phyloP scores from a whole-genome alignment of 1,140 invertebrate genomes.

The Polyergus mexicanus region DNA sequence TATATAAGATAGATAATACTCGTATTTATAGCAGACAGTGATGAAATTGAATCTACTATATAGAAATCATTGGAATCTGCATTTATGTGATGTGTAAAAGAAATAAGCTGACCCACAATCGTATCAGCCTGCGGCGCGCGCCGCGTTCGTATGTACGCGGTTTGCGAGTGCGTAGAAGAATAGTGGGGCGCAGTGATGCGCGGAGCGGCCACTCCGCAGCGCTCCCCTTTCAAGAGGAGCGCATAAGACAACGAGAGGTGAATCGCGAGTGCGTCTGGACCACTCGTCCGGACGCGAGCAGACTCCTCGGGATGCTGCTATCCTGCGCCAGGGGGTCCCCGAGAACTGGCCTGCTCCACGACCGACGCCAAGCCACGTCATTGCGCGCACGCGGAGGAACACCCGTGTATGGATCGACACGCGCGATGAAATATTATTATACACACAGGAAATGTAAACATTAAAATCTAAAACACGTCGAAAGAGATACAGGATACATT shows the following conservation, averaged over 20 bases:
- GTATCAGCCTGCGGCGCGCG: not conserved
- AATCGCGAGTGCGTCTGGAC: not conserved
- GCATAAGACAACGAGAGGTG: slow-evolving; percentile 76
- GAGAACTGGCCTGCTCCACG: slow-evolving; percentile 86
- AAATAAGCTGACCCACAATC: not conserved
- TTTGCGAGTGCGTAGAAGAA: slow-evolving; percentile 74
- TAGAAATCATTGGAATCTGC: not conserved
- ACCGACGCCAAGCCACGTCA: slow-evolving; percentile 68
- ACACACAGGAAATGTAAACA: not conserved
- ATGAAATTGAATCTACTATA: not conserved
- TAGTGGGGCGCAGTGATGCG: slow-evolving; percentile 84
- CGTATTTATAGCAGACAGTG: not conserved
- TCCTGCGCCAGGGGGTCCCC: slow-evolving; percentile 83
- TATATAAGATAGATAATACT: not conserved
- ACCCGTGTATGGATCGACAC: not conserved
- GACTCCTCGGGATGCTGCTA: slow-evolving; percentile 64
- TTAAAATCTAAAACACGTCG: too few species aligned
- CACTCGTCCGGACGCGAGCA: not conserved
- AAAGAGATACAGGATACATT: too few species aligned
- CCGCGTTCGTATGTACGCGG: slow-evolving; percentile 68
- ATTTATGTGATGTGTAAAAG: not conserved
- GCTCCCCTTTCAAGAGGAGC: slow-evolving; percentile 86
- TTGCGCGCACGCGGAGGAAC: slow-evolving; percentile 25
- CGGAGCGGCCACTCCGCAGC: slow-evolving; percentile 85
- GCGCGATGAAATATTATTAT: not conserved